Evolutionary conservation across 2,888 invertebrate species (phyloP).

Genomic region (Apamea monoglypha): DNA sequence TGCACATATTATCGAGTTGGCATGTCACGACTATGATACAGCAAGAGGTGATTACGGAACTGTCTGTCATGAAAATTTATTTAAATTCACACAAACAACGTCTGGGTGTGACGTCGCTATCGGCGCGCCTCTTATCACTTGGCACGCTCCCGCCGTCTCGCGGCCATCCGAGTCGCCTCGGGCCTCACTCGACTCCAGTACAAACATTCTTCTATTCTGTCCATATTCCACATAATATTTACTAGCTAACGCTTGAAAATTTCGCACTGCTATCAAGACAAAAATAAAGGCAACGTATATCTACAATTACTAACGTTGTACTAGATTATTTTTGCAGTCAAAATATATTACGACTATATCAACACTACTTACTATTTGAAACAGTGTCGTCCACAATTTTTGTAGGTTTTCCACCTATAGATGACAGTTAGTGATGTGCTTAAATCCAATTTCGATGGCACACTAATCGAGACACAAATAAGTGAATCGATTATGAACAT

Average conservation of each 20-base stretch:
- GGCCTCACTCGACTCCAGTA: conserved; percentile 81
- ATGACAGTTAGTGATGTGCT: conserved; percentile 85
- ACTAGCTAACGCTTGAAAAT: conserved; percentile 54
- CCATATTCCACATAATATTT: conserved; percentile 72
- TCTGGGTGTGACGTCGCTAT: conserved; percentile 90
- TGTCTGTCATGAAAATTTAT: conserved; percentile 91
- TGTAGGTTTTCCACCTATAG: conserved; percentile 86
- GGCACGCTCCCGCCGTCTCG: conserved; percentile 89
- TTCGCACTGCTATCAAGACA: conserved; percentile 23
- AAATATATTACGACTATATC: conserved; percentile 44
- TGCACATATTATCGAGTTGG: conserved; percentile 81
- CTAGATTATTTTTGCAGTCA: conserved; percentile 27
- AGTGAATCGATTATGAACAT: conserved; percentile 82
- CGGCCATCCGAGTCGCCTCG: conserved; percentile 83
- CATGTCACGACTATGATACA: conserved; percentile 85
- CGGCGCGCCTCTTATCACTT: conserved; percentile 90
- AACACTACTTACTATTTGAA: conserved; percentile 88
- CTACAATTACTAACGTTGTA: conserved; percentile 5
- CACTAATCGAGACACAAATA: conserved; percentile 80
- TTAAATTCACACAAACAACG: conserved; percentile 91
- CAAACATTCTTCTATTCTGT: conserved; percentile 80
- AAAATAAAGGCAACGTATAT: conserved; percentile 26
- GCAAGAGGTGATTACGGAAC: conserved; percentile 90
- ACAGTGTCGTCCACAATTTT: conserved; percentile 88
- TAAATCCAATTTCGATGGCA: conserved; percentile 82